Evolutionary conservation across 2,113 vertebrate genomes (phyloP).

Genomic region (Fukomys damarensis): DNA sequence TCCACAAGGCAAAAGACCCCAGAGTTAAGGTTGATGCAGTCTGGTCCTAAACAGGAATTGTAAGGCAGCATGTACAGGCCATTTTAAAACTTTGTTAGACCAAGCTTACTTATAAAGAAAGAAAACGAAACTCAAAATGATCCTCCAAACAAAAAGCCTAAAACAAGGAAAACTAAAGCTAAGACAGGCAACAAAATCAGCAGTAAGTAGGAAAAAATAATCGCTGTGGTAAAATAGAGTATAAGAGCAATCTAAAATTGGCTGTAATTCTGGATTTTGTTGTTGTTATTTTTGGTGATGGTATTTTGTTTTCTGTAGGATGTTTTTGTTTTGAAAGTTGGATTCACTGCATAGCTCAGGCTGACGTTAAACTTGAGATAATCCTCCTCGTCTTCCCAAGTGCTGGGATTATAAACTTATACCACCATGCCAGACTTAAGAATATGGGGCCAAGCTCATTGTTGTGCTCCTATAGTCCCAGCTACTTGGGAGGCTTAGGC

Average conservation of each 20-base stretch:
- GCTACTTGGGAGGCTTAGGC: not conserved
- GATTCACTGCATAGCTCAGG: not conserved
- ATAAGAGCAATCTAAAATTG: constrained; percentile 2
- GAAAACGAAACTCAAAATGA: constrained; percentile 21
- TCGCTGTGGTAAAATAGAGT: not conserved
- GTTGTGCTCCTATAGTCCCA: not conserved
- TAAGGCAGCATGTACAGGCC: not conserved
- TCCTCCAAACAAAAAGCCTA: not conserved
- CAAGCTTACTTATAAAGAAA: not conserved
- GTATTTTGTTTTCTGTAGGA: not conserved
- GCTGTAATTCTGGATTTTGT: not conserved
- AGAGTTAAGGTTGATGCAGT: not conserved
- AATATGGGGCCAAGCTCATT: not conserved
- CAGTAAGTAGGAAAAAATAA: not conserved
- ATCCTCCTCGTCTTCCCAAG: not conserved
- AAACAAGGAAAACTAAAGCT: not conserved
- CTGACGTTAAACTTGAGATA: not conserved
- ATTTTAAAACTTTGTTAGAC: not conserved
- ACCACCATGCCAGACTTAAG: not conserved
- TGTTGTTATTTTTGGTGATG: not conserved
- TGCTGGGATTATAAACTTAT: not conserved
- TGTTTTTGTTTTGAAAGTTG: not conserved
- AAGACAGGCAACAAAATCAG: constrained; percentile 1
- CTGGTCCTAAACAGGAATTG: not conserved
- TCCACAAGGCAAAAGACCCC: not conserved